Base-by-base conservation (phyloP, 2,888 invertebrate species). In the Hemicrepidius hirtus region DNA sequence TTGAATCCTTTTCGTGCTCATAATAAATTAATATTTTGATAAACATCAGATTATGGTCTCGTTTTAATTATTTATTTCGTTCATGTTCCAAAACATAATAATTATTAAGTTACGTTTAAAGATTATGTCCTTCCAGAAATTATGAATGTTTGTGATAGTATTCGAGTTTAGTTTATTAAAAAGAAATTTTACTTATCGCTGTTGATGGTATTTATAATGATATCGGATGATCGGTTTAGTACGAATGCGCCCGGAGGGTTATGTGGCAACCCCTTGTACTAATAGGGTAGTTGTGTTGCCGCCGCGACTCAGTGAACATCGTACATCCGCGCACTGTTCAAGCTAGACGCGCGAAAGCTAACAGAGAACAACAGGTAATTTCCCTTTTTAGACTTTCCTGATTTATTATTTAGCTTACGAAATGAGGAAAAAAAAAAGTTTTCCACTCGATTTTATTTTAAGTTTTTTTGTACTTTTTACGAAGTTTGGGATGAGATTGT, bases 241-340 rank as follows among this genome's bases (percentile, higher is more conserved):
- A 73, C 72, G 72, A 68, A 68, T 73, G 72, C 72, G 72, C 72
- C 55, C 46, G 50, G 72, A 68, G 68, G 63, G 63, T 68, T 64
- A 24, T 62, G 68, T 73, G 72, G 72, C 68, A 68, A 68, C 68
- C 72, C 68, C 57, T 64, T 24, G 72, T 68, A 64, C 72, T 73
- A 73, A 68, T 68, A 50, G 68, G 75, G 74, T 74, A 77, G 77
- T 77, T 76, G 74, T 74, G 76, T 73, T 74, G 73, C 68, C 71
- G 75, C 73, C 75, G 77, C 66, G 76, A 57, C 69, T 68, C 73
- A 49, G 77, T 76, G 73, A 73, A 73, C 75, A 71, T 76, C 77
- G 74, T 62, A 70, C 37, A 64, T 41, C 46, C 57, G 57, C 60
- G 63, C 64, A 28, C 50, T 57, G 32, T 65, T 55, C 46, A 21